Evolutionary conservation across 2,113 vertebrate species (phyloP).

Genomic region (Bungarus multicinctus): DNA sequence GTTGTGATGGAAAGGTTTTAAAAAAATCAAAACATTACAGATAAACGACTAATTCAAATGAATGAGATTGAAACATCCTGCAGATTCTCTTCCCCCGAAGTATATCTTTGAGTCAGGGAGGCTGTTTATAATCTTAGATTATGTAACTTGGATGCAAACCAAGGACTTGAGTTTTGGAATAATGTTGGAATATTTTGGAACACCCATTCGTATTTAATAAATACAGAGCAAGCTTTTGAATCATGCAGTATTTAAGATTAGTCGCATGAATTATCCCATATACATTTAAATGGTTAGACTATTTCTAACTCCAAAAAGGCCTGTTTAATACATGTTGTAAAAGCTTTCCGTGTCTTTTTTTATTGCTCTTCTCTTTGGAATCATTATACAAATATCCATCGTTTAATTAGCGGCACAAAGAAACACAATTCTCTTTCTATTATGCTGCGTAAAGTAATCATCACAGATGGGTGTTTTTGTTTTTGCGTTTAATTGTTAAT

Average conservation of each 20-base stretch:
- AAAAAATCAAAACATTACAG: background rate
- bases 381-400: background rate
- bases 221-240: background rate
- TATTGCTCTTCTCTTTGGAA: background rate
- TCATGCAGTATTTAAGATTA: background rate
- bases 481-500: background rate
- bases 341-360: background rate
- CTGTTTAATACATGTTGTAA: background rate
- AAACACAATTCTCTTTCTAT: background rate
- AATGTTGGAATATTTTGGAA: background rate
- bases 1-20: background rate
- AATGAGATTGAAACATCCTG: background rate
- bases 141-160: background rate
- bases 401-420: background rate
- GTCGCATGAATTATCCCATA: background rate
- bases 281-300: background rate
- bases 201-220: background rate
- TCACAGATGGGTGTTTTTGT: background rate
- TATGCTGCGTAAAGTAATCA: background rate
- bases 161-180: background rate
- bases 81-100: background rate
- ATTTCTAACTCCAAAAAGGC: background rate
- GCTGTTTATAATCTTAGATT: background rate
- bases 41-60: background rate
- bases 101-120: background rate